A percentile compares a stretch with the other conserved stretches of the same genome.
Conservation (phyloP, 2,888 invertebrate genomes). For the Ischnura elegans region DNA sequence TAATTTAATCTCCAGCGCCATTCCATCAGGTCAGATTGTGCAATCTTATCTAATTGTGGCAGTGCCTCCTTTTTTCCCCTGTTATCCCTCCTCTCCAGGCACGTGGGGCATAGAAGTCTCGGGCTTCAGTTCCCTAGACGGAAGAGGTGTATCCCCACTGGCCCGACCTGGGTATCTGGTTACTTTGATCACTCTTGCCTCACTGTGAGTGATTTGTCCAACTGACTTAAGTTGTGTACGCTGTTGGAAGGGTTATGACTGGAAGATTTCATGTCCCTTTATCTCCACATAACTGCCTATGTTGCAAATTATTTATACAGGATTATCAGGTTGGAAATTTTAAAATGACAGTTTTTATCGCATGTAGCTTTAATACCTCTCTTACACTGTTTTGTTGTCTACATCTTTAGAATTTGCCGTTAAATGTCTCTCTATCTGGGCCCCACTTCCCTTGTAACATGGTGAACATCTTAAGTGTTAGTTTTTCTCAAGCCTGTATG, state of each 20-base stretch:
- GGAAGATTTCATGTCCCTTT: constrained; percentile 33
- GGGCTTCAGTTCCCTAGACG: no score
- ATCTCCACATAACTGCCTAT: constrained; percentile 38
- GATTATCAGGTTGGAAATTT: constrained; percentile 35
- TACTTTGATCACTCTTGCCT: background rate
- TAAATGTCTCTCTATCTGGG: constrained; percentile 42
- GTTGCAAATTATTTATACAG: constrained; percentile 57
- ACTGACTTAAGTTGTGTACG: constrained; percentile 7
- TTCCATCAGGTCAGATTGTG: background rate
- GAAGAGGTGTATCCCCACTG: no score
- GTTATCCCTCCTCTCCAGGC: no score
- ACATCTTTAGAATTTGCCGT: constrained; percentile 35
- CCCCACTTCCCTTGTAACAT: background rate
- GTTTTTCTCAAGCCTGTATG: constrained; percentile 56
- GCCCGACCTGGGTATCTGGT: no score
- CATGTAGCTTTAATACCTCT: constrained; percentile 1
- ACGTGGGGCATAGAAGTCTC: no score
- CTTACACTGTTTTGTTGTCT: constrained; percentile 25
- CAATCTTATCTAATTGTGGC: background rate
- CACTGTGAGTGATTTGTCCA: background rate
- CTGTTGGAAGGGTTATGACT: background rate
- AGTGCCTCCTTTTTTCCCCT: no score
- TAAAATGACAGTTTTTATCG: constrained; percentile 39
- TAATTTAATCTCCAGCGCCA: background rate
- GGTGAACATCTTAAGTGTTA: constrained; percentile 15